Percentiles rank a stretch among this genome's conserved stretches.
phyloP scores from a whole-genome alignment of 2,113 vertebrate species.

The Lota lota region DNA sequence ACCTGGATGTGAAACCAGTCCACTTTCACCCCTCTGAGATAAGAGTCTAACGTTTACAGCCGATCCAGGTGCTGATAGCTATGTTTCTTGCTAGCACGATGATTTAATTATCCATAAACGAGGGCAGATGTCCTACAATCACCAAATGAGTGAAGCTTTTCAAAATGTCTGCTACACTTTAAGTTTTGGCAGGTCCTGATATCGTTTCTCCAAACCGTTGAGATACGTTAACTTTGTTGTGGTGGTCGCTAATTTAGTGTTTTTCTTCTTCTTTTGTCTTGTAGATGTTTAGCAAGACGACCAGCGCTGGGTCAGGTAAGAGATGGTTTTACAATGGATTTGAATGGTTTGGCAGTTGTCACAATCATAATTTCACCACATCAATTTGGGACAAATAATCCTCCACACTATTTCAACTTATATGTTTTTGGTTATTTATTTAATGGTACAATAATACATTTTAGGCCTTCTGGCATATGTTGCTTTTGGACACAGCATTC shows the following conservation, averaged over 20 bases:
- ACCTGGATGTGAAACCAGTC: conserved; percentile 13
- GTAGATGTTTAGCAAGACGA: conserved; percentile 76
- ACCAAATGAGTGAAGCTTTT: conserved; percentile 8
- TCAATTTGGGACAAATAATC: too few species aligned
- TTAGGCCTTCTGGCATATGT: too few species aligned
- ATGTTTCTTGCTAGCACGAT: conserved; percentile 10
- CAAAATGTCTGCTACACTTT: conserved; percentile 9
- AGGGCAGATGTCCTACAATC: conserved; percentile 11
- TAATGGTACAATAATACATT: too few species aligned
- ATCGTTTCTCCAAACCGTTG: too few species aligned
- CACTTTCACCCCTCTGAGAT: conserved; percentile 20
- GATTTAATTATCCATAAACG: conserved; percentile 10
- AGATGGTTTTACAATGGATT: background rate
- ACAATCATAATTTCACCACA: too few species aligned
- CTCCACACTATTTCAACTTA: too few species aligned
- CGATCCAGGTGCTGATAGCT: background rate
- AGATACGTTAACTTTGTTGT: background rate
- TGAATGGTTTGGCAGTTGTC: too few species aligned
- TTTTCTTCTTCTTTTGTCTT: conserved; percentile 51
- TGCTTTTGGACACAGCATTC: too few species aligned
- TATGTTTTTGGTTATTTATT: too few species aligned
- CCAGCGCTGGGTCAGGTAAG: conserved; percentile 79
- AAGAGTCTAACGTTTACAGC: too few species aligned
- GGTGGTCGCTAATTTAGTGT: conserved; percentile 3
- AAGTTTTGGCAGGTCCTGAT: background rate